Base-by-base conservation (phyloP, 2,797 vertebrate species). In the Australoheros facetus region DNA sequence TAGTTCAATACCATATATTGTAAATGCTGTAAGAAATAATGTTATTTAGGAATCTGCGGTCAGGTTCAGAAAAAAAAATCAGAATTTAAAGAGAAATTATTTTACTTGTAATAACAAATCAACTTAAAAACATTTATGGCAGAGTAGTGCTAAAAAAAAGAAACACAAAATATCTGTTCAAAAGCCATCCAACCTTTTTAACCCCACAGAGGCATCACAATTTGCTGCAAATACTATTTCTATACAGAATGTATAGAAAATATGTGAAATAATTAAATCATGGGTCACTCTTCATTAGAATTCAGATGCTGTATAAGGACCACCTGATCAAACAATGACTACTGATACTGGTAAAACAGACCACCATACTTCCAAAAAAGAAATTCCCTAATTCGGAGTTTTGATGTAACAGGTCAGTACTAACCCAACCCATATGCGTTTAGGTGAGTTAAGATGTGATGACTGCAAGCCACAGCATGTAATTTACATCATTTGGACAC, bases 1-100 rank as follows among this genome's bases (percentile, higher is more conserved):
- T 86, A 82, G 92, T 53, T 81, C 78, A 70, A 45, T 13, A 32
- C 17, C 13, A 30, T 30, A 71, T 54, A 82, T 56, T 81, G 73
- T 89, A 89, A 92, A 88, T 77, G 79, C 23, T 80, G 79, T 21
- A 70, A 83, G 56, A 81, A 89, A 66, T 66, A 19, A 66, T 64
- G 79, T 73, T 72, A 70, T 34, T 51, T 74, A 48, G 58, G 75
- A 73, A 78, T 58, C 73, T 85, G 71, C 11, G 72, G 34, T 76
- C 34, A 71, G 30, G n/a, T 79, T 78, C 53, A 75, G 32, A 64
- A 60, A 56, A 80, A 79, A 70, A 54, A 78, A 69, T 55, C 48
- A 32, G 19, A 81, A 74, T 28, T 70, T 57, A 11, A 66, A 77
- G 13, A n/a, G 4, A 74, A 28, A 70, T 75, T 9, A 23, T 75